Conservation (phyloP, 2,888 invertebrate species). For the Auanema freiburgensis region DNA sequence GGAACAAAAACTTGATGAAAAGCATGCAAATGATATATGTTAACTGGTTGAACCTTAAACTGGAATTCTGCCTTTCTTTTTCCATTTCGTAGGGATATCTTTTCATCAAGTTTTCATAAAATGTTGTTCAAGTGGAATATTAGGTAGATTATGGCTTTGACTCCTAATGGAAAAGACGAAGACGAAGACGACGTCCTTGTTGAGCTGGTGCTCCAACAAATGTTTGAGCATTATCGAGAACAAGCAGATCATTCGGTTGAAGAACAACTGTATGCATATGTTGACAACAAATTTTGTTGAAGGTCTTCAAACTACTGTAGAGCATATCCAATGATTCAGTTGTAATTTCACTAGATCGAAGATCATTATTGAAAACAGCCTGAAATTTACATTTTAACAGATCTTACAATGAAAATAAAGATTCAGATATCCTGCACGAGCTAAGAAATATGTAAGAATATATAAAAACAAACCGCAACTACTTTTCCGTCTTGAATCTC, state of each 20-base stretch:
- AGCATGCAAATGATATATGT: too few relatives aligned
- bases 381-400: slow-evolving; percentile 21
- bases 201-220: slow-evolving; percentile 51
- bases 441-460: neutral
- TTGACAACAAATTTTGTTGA: slow-evolving; percentile 44
- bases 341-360: slow-evolving; percentile 45
- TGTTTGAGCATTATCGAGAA: slow-evolving; percentile 46
- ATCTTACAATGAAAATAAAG: too few relatives aligned
- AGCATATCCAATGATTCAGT: slow-evolving; percentile 40
- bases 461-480: slow-evolving; percentile 32
- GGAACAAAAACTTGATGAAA: too few relatives aligned
- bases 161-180: slow-evolving; percentile 27
- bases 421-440: neutral
- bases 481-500: slow-evolving; percentile 34
- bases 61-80: too few relatives aligned
- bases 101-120: too few relatives aligned
- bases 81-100: too few relatives aligned
- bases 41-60: too few relatives aligned
- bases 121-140: too few relatives aligned
- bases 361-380: slow-evolving; percentile 51
- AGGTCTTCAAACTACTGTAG: slow-evolving; percentile 43
- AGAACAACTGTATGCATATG: slow-evolving; percentile 34
- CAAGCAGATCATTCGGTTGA: slow-evolving; percentile 37
- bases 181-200: slow-evolving; percentile 26
- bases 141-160: too few relatives aligned